These are phyloP conservation scores for Drosophila saltans DNA, from an alignment of 1,140 invertebrate species.

Conservation along the genomic window DNA sequence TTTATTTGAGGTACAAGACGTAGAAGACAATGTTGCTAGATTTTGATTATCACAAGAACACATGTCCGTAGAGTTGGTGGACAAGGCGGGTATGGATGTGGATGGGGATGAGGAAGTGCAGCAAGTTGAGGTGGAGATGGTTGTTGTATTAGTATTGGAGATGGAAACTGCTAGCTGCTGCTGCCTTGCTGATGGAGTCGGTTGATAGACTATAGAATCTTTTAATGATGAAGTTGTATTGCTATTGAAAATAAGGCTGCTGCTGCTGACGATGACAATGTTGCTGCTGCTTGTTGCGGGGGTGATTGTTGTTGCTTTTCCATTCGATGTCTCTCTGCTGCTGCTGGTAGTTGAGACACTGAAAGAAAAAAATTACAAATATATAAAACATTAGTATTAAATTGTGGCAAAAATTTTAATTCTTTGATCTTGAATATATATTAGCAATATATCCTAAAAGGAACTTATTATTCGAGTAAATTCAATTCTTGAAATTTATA, in stretches of 20 bases:
- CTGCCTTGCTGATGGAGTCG: slow-evolving; percentile 18
- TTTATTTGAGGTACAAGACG: slow-evolving; percentile 35
- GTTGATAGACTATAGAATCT: slow-evolving; percentile 13
- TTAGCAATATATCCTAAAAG: no score
- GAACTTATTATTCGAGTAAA: no score
- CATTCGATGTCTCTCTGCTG: slow-evolving; percentile 45
- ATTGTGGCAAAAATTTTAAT: no score
- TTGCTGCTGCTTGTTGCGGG: slow-evolving; percentile 41
- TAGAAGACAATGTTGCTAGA: slow-evolving; percentile 37
- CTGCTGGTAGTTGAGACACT: slow-evolving; percentile 58
- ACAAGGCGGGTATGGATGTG: background rate
- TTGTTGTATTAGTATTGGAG: slow-evolving; percentile 8
- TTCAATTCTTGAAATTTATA: no score
- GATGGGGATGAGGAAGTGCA: background rate
- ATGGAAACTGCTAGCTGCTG: slow-evolving; percentile 17
- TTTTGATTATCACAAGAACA: slow-evolving; percentile 53
- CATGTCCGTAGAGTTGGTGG: slow-evolving; percentile 32
- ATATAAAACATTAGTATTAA: no score
- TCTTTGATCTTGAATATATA: no score
- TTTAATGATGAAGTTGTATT: slow-evolving; percentile 11
- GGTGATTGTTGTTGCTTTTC: slow-evolving; percentile 35
- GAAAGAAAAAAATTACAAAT: slow-evolving; percentile 25
- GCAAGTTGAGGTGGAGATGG: background rate
- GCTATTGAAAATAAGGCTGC: slow-evolving; percentile 28
- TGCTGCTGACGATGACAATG: slow-evolving; percentile 32